Percentiles rank a stretch among this genome's conserved stretches.
Evolutionary conservation across 2,113 vertebrate species (phyloP).

Genomic region (Elachura formosa): DNA sequence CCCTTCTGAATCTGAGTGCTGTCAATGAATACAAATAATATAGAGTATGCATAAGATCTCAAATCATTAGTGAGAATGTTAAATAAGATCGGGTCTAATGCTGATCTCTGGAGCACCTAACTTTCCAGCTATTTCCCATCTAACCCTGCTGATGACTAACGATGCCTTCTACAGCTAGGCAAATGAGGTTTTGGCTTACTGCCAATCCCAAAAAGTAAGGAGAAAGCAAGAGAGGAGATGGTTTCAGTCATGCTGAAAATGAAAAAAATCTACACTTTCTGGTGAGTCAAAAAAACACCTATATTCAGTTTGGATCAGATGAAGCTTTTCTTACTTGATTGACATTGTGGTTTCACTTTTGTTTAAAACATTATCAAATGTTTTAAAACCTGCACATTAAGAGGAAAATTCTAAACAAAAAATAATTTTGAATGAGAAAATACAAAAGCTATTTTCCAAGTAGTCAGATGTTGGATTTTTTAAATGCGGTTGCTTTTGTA

Average conservation of each 20-base stretch:
- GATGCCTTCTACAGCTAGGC: not conserved
- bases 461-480: not conserved
- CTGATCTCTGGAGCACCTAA: slow-evolving; percentile 34
- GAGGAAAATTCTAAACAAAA: not conserved
- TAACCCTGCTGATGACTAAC: not conserved
- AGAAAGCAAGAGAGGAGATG: not conserved
- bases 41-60: not conserved
- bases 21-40: slow-evolving; percentile 37
- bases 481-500: not conserved
- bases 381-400: not conserved
- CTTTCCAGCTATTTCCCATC: slow-evolving; percentile 10
- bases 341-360: not conserved
- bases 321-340: not conserved
- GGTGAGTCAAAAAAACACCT: not conserved
- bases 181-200: slow-evolving; percentile 20
- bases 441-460: not conserved
- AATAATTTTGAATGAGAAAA: not conserved
- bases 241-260: not conserved
- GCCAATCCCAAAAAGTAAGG: slow-evolving; percentile 19
- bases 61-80: slow-evolving; percentile 38
- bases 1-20: not conserved
- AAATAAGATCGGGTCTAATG: slow-evolving; percentile 3
- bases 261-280: not conserved
- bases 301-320: not conserved
- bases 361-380: not conserved